These are phyloP conservation scores for Hyaena hyaena DNA, from an alignment of 2,113 vertebrate species.

Conservation along the genomic window DNA sequence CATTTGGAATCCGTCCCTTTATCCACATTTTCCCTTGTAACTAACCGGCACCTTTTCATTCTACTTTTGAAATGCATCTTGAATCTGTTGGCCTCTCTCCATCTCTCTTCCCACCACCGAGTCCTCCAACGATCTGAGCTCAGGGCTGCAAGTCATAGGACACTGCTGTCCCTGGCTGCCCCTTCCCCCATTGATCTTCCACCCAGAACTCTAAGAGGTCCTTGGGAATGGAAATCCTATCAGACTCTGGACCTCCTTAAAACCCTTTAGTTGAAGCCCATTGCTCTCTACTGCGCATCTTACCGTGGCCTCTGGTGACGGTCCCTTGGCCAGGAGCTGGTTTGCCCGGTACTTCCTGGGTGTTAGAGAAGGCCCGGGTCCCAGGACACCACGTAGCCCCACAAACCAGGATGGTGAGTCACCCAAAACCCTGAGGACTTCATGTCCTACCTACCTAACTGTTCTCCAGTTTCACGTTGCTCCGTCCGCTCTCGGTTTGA, in stretches of 20 bases:
- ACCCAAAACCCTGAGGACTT: not conserved
- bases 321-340: not conserved
- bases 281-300: not conserved
- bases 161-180: not conserved
- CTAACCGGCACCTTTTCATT: not conserved
- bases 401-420: not conserved
- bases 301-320: rapidly evolving
- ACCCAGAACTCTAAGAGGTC: not conserved
- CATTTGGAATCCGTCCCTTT: not conserved
- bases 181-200: not conserved
- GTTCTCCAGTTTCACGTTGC: not conserved
- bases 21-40: not conserved
- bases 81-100: not conserved
- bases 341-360: not conserved
- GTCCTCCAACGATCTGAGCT: too few relatives aligned
- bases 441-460: too few relatives aligned
- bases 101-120: not conserved
- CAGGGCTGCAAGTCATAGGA: rapidly evolving
- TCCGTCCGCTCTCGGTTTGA: too few relatives aligned
- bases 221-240: not conserved
- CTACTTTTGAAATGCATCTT: not conserved
- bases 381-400: not conserved
- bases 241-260: not conserved
- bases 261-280: not conserved
- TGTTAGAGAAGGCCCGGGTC: not conserved